Percentiles rank a stretch among this genome's conserved stretches.
Conservation (phyloP, 2,888 invertebrate species). For the Mamestra brassicae region DNA sequence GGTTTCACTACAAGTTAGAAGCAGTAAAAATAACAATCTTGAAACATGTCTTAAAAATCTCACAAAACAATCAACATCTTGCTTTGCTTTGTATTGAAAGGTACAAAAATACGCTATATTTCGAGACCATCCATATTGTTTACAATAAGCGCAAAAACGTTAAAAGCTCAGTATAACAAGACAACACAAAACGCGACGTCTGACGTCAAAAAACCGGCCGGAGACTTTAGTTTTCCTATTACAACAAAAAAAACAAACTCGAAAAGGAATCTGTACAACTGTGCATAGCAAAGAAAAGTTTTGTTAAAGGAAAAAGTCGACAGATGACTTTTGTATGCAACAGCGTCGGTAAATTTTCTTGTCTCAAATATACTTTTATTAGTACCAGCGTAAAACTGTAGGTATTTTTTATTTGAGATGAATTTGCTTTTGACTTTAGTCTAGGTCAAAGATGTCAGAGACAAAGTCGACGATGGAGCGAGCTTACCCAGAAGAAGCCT, state of each 20-base stretch:
- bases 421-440: no score
- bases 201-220: not conserved
- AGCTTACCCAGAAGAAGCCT: no score
- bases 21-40: conserved; percentile 5
- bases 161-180: conserved; percentile 21
- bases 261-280: conserved; percentile 1
- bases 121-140: not conserved
- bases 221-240: conserved; percentile 1
- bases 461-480: no score
- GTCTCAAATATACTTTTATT: not conserved
- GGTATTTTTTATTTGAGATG: no score
- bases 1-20: not conserved
- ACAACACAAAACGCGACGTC: conserved; percentile 11
- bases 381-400: not conserved
- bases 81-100: no score
- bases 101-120: not conserved
- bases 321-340: not conserved
- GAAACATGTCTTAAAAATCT: not conserved
- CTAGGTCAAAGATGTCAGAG: no score
- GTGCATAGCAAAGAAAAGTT: not conserved
- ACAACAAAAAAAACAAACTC: not conserved
- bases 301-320: not conserved
- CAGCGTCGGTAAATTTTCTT: not conserved
- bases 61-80: not conserved
- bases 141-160: not conserved